Conservation (phyloP, 2,797 vertebrate genomes). For the Sciurus vulgaris region DNA sequence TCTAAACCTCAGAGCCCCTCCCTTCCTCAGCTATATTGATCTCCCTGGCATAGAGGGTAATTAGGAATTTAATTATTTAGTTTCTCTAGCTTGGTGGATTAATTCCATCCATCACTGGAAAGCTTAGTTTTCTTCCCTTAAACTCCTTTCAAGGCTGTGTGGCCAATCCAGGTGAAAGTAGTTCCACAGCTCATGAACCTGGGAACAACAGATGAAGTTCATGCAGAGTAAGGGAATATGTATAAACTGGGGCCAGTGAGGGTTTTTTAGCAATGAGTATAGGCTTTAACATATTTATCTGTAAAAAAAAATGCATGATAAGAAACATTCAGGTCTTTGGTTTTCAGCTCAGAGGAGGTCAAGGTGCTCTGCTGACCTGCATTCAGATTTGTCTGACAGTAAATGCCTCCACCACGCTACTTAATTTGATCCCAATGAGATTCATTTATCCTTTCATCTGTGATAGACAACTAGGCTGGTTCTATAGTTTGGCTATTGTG, state of each 20-base stretch:
- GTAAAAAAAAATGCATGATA: background rate
- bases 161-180: background rate
- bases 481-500: too few species aligned
- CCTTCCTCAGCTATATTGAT: constrained; percentile 4
- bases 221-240: background rate
- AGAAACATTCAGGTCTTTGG: background rate
- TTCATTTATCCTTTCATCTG: constrained; percentile 59
- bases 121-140: background rate
- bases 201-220: background rate
- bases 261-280: background rate
- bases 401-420: background rate
- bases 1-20: constrained; percentile 3
- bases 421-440: background rate
- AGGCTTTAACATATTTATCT: constrained; percentile 21
- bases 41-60: constrained; percentile 73
- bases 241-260: background rate
- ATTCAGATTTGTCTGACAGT: background rate
- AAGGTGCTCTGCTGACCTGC: background rate
- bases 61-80: constrained; percentile 87
- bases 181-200: background rate
- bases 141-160: background rate
- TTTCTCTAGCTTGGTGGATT: constrained; percentile 86
- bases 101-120: constrained; percentile 84
- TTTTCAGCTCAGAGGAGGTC: background rate
- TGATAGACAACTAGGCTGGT: too few species aligned